Evolutionary conservation across 1,140 invertebrate species (phyloP).

Genomic region (Cylas formicarius): DNA sequence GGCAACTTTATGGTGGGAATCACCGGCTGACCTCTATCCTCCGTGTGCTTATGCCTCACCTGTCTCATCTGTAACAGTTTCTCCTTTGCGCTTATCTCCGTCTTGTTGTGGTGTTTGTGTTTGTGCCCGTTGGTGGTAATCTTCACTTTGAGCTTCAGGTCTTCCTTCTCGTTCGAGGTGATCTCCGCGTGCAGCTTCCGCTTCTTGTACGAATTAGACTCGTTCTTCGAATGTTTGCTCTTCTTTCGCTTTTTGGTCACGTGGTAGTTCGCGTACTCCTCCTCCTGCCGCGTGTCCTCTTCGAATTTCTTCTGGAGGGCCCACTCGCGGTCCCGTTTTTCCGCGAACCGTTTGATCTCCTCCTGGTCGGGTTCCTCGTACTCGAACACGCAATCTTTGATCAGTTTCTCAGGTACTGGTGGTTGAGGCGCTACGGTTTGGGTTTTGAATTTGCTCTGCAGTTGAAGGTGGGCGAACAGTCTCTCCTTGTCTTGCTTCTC

Average conservation of each 20-base stretch:
- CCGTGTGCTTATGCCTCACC: slow-evolving; percentile 37
- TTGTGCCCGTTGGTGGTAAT: slow-evolving; percentile 39
- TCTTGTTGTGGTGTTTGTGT: slow-evolving; percentile 33
- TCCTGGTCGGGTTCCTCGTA: slow-evolving; percentile 40
- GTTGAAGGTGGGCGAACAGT: slow-evolving; percentile 33
- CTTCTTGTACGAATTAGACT: slow-evolving; percentile 32
- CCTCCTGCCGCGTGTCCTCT: slow-evolving; percentile 25
- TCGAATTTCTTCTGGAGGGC: slow-evolving; percentile 36
- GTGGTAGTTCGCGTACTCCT: slow-evolving; percentile 27
- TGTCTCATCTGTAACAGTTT: slow-evolving; percentile 40
- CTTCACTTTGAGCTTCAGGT: slow-evolving; percentile 40
- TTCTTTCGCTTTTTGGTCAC: slow-evolving; percentile 37
- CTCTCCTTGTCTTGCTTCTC: slow-evolving; percentile 31
- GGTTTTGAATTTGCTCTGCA: slow-evolving; percentile 34
- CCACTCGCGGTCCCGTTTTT: slow-evolving; percentile 40
- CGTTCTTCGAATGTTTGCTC: slow-evolving; percentile 37
- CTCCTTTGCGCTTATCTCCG: slow-evolving; percentile 31
- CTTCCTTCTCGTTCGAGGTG: slow-evolving; percentile 34
- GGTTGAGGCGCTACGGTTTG: slow-evolving; percentile 12
- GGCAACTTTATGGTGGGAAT: slow-evolving; percentile 21
- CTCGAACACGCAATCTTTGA: slow-evolving; percentile 35
- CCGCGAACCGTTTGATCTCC: slow-evolving; percentile 39
- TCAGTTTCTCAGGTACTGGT: slow-evolving; percentile 20
- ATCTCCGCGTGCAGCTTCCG: slow-evolving; percentile 39
- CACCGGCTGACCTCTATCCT: slow-evolving; percentile 21